Evolutionary conservation across 1,140 invertebrate genomes (phyloP).

Genomic region (Pogonus chalceus): DNA sequence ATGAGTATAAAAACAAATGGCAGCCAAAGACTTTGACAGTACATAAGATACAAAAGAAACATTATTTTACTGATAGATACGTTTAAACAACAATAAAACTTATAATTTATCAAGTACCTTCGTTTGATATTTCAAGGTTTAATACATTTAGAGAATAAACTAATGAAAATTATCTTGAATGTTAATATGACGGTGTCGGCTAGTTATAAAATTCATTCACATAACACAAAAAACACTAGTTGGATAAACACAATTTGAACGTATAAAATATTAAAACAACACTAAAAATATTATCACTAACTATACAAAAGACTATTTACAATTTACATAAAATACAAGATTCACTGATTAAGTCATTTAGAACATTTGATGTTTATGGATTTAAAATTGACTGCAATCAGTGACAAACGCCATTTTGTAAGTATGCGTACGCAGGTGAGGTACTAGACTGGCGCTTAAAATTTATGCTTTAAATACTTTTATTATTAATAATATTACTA

Average conservation of each 20-base stretch:
- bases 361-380: constrained; percentile 31
- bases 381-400: constrained; percentile 35
- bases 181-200: constrained; percentile 30
- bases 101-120: no score
- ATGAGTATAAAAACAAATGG: constrained; percentile 32
- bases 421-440: constrained; percentile 28
- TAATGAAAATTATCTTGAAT: constrained; percentile 23
- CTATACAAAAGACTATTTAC: constrained; percentile 38
- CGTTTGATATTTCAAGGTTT: constrained; percentile 17
- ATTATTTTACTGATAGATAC: constrained; percentile 11
- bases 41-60: constrained; percentile 30
- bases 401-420: constrained; percentile 32
- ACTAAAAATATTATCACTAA: constrained; percentile 38
- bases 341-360: constrained; percentile 34
- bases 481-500: no score
- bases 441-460: constrained; percentile 14
- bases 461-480: no score
- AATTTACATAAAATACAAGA: constrained; percentile 33
- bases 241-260: constrained; percentile 32
- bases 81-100: constrained; percentile 9
- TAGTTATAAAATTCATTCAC: constrained; percentile 28
- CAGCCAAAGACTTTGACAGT: constrained; percentile 25
- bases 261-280: constrained; percentile 28
- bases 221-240: constrained; percentile 30
- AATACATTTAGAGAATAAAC: constrained; percentile 28